These are phyloP conservation scores for Drosophila ezoana DNA, from an alignment of 2,888 invertebrate species.

Conservation along the genomic window DNA sequence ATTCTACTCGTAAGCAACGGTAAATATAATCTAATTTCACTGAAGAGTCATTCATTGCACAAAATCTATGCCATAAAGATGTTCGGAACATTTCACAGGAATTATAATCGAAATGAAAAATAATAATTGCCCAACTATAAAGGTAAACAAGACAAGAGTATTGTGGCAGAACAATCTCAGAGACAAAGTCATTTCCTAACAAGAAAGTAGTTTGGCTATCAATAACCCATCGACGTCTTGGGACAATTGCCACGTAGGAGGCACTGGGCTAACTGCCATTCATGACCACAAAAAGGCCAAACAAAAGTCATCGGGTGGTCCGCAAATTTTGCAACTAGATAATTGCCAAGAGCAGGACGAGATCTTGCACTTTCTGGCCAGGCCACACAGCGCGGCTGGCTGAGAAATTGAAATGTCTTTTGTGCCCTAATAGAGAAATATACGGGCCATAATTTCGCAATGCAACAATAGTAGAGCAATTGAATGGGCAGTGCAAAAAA, in stretches of 20 bases:
- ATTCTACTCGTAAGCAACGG: too few relatives aligned
- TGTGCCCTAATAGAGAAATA: slow-evolving; percentile 77
- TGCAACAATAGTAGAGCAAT: slow-evolving; percentile 55
- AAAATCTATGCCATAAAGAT: slow-evolving; percentile 6
- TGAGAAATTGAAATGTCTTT: slow-evolving; percentile 73
- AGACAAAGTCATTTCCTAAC: slow-evolving; percentile 58
- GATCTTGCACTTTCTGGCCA: slow-evolving; percentile 29
- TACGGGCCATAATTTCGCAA: slow-evolving; percentile 72
- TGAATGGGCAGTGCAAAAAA: slow-evolving; percentile 67
- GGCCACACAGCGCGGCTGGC: slow-evolving; percentile 66
- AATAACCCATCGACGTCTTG: slow-evolving; percentile 63
- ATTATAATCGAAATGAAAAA: slow-evolving; percentile 23
- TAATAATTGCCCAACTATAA: slow-evolving; percentile 34
- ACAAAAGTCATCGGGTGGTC: slow-evolving; percentile 76
- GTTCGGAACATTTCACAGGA: slow-evolving; percentile 34
- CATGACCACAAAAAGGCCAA: slow-evolving; percentile 79
- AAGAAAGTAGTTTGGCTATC: slow-evolving; percentile 75
- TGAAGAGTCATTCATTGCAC: too few relatives aligned
- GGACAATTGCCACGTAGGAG: slow-evolving; percentile 72
- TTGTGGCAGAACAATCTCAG: slow-evolving; percentile 58
- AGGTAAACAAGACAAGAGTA: slow-evolving; percentile 24
- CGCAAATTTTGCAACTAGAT: slow-evolving; percentile 70
- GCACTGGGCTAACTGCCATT: slow-evolving; percentile 65
- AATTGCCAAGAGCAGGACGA: slow-evolving; percentile 58
- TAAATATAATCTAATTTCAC: too few relatives aligned